Base-by-base conservation (phyloP, 1,140 invertebrate genomes). In the Bombus affinis region DNA sequence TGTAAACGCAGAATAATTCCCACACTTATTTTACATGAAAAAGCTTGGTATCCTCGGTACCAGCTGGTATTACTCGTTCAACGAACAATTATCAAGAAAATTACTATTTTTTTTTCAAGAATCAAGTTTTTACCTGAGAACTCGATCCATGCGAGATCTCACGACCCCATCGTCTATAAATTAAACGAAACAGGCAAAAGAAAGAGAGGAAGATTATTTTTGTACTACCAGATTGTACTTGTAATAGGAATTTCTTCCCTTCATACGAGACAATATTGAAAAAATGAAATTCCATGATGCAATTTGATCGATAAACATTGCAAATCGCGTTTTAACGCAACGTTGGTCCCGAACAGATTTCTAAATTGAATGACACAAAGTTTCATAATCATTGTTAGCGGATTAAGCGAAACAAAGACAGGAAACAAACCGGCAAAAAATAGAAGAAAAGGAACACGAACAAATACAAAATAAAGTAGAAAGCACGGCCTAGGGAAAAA, bases 21-120 rank as follows among this genome's bases (percentile, higher is more conserved):
- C 77, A 80, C 62, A 28, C 44, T 80, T 80, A 68, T 65, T 80
- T 80, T 35, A 47, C 77, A 47, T 22, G 42, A 35, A 47, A 79
- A 62, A 53, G 47, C 47, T 22, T 8, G 18, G 18, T 8, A 53
- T 53, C 18, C 47, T 53, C 47, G 47, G 47, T 53, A 39, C 28
- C 53, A 6, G 3, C 28, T 2, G 13, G 42, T 13, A 65, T 65
- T 66, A 28, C 37, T 47, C 32, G 39, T 32, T 12, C n/a, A 2
- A 22, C 37, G 53, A 77, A 42, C 53, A 77, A 77, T 77, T 42
- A 75, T n/a, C 15, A 76, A 37, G 74, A 57, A 76, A 76, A 76
- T 75, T 75, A 37, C 22, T 15, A 9, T 42, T 77, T 35, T n/a
- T 32, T n/a, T 32, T 37, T 13, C 53, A 37, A 59, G 74, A 28